phyloP scores from a whole-genome alignment of 2,888 invertebrate genomes.

The Rhorus exstirpatorius region DNA sequence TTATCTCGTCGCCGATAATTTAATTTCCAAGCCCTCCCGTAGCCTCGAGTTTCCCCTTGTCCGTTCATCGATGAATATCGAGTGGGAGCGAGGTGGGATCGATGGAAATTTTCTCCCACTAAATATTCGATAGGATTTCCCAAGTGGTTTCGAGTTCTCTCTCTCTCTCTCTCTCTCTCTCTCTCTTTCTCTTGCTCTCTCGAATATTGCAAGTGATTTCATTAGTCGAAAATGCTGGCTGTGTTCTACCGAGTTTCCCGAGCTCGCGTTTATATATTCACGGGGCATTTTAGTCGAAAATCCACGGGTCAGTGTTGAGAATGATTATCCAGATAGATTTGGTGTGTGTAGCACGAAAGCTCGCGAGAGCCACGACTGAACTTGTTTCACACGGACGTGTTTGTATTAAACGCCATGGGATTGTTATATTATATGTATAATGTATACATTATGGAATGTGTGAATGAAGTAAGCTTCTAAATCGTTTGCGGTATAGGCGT shows the following conservation, averaged over 20 bases:
- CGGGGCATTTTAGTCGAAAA: slow-evolving; percentile 39
- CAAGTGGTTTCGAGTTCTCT: slow-evolving; percentile 23
- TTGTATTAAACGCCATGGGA: not conserved
- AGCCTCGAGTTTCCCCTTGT: slow-evolving; percentile 15
- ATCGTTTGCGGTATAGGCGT: slow-evolving; percentile 25
- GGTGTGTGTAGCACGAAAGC: not conserved
- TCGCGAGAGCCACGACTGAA: not conserved
- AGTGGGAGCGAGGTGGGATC: slow-evolving; percentile 23
- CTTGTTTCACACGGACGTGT: not conserved
- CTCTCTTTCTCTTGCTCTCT: slow-evolving; percentile 14
- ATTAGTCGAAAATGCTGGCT: slow-evolving; percentile 54
- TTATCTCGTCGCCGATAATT: slow-evolving; percentile 25
- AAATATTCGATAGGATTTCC: slow-evolving; percentile 66
- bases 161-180: slow-evolving; percentile 25
- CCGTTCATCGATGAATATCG: slow-evolving; percentile 46
- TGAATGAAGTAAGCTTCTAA: no score
- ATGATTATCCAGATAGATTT: slow-evolving; percentile 4
- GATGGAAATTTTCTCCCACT: slow-evolving; percentile 56
- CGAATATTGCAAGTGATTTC: slow-evolving; percentile 64
- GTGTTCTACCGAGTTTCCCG: slow-evolving; percentile 23
- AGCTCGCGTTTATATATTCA: slow-evolving; percentile 10
- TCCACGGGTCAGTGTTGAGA: slow-evolving; percentile 12
- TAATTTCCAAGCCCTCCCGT: slow-evolving; percentile 18
- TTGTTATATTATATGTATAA: no score
- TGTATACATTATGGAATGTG: no score